These are phyloP conservation scores for Glaucomys volans DNA, from an alignment of 2,113 vertebrate genomes.

Conservation along the genomic window DNA sequence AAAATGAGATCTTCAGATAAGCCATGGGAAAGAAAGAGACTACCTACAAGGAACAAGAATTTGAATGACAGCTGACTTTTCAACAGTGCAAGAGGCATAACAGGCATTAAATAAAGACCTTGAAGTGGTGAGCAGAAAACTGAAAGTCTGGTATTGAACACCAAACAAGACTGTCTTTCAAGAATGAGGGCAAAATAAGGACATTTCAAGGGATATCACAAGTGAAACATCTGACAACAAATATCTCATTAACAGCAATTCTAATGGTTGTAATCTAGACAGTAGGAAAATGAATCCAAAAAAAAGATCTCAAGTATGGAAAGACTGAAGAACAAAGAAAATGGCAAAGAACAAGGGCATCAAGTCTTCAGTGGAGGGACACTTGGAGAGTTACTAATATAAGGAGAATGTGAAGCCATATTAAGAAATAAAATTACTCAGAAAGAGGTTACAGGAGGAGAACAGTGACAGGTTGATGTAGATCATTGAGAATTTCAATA, in stretches of 20 bases:
- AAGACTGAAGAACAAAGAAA: background rate
- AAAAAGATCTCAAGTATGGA: background rate
- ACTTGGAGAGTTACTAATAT: background rate
- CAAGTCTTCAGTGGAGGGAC: background rate
- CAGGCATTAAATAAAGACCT: background rate
- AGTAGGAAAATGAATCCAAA: background rate
- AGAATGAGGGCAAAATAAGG: background rate
- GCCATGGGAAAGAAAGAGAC: background rate
- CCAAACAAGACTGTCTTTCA: background rate
- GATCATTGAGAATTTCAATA: background rate
- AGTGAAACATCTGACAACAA: background rate
- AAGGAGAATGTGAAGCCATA: background rate
- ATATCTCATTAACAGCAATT: slow-evolving; percentile 4
- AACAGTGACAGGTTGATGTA: background rate
- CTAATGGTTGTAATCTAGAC: background rate
- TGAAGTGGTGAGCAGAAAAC: background rate
- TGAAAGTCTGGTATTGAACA: background rate
- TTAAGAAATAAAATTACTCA: background rate
- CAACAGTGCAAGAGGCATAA: background rate
- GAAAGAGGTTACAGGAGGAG: background rate
- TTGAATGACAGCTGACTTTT: background rate
- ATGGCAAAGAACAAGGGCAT: background rate
- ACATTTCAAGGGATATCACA: background rate
- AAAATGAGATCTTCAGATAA: background rate
- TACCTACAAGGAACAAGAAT: background rate